Conservation (phyloP, 2,888 invertebrate genomes). For the Altica lythri region DNA sequence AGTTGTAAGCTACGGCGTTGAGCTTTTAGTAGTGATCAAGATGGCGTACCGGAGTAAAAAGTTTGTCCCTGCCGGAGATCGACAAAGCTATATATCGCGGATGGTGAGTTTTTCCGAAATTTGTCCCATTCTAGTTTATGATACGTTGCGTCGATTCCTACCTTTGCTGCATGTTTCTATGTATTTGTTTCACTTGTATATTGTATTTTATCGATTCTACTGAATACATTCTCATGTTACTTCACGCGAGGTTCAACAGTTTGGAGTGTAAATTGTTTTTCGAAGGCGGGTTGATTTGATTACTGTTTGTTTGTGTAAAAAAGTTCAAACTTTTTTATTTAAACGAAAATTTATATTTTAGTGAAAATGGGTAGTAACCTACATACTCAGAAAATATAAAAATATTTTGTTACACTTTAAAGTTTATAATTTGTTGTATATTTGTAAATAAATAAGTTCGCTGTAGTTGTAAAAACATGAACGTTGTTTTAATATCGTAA, state of each 20-base stretch:
- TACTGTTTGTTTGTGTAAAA: too few species aligned
- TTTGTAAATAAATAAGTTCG: too few species aligned
- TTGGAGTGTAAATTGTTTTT: background rate
- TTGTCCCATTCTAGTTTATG: background rate
- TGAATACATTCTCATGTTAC: conserved; percentile 5
- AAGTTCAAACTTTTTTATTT: too few species aligned
- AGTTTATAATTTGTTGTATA: too few species aligned
- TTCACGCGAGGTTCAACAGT: conserved; percentile 19
- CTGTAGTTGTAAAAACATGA: too few species aligned
- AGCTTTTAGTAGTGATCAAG: conserved; percentile 47
- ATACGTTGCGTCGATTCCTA: background rate
- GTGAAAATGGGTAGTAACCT: too few species aligned
- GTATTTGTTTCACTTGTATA: conserved; percentile 35
- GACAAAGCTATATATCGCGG: conserved; percentile 50
- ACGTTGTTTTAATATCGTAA: too few species aligned
- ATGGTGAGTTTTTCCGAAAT: conserved; percentile 47
- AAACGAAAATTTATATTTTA: too few species aligned
- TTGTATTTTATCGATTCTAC: conserved; percentile 21
- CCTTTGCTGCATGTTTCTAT: background rate
- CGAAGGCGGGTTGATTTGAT: too few species aligned
- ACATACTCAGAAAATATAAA: too few species aligned
- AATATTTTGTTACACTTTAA: too few species aligned
- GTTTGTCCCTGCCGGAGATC: conserved; percentile 41
- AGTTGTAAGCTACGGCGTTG: conserved; percentile 31
- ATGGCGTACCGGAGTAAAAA: conserved; percentile 52